Evolutionary conservation across 1,140 invertebrate species (phyloP), one percentile per base, ranked within the genome.

Genomic region (Heliconius congener): DNA sequence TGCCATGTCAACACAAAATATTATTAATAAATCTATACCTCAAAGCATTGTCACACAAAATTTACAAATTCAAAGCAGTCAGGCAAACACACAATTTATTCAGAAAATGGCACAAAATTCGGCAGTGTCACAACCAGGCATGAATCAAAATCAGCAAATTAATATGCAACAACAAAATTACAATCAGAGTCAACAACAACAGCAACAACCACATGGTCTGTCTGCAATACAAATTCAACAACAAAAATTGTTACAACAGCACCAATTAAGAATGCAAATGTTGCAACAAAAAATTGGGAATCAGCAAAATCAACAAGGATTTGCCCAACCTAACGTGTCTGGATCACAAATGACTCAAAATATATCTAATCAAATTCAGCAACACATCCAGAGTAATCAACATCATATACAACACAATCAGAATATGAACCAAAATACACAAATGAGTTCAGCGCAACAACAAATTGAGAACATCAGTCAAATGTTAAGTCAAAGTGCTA

Each of bases 231-330:
- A 93, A 77, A 91, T 93, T 52, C 94, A 94, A 82, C 94, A 95
- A 80, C 94, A 95, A 80, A 95, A 95, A 57, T 84, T 95, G 75
- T 83, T 95, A 71, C 93, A 95, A 84, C 93, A 94, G 84, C 94
- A 94, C 75, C 94, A 95, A 82, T 81, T 94, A 4, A 87, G 92
- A 82, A 93, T 94, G 90, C 94, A 93, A 86, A 92, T 95, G 88
- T 74, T 92, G 71, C 94, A 93, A 82, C 94, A 95, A 78, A 93
- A 95, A 91, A 92, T 79, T 71, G 82, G 84, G 42, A 86, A 86
- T 55, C 85, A 87, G 76, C 84, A 85, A 74, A 92, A 89, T 18
- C 93, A 94, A 86, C 95, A 93, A 85, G 87, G 88, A 70, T 89
- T 94, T 55, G 93, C 90, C 75, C 95, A 95, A 79, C 85, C 87